Evolutionary conservation across 2,888 invertebrate species (phyloP), one percentile per base, ranked within the genome.

Genomic region (Cosmia pyralina): DNA sequence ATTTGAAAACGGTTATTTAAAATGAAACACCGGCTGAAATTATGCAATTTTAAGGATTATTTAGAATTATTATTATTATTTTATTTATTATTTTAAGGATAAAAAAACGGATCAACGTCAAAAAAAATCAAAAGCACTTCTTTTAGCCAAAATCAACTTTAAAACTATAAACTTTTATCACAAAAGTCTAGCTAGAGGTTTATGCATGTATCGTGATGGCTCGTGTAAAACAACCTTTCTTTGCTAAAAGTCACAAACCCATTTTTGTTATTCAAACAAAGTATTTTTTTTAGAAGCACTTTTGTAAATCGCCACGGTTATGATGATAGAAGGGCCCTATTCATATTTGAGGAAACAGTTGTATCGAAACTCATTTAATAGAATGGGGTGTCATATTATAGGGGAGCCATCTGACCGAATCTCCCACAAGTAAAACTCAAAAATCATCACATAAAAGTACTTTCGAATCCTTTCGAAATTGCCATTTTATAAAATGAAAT

Each of bases 281-380:
- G 10, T 46, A 17, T n/a, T 50, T 55, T 55, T 60, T 60, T 46
- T 48, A 48, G 19, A 22, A 79, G 22, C 28, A 46, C 22, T 50
- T 52, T 41, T 72, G 13, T 22, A 55, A 77, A 48, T 44, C 8
- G 38, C 17, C 53, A 52, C 44, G 55, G n/a, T 66, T 41, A 66
- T 70, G 48, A 34, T 69, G 38, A 69, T 46, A 57, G 46, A 22
- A 74, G 59, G 50, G 68, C 53, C 69, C 81, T 46, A 78, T 78
- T 70, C 22, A 38, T 66, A 70, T 64, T 65, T 67, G 38, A 64
- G 50, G 17, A 77, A 81, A 75, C 69, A 65, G 60, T 69, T 46
- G 53, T 65, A 81, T 77, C 69, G 73, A 63, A 80, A 74, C 58
- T 67, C 83, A 72, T 85, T 80, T 77, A 69, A 74, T 67, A 73